Percentiles rank a stretch among this genome's conserved stretches.
phyloP scores from a whole-genome alignment of 2,888 invertebrate genomes.

The Lasioglossum zephyrum region DNA sequence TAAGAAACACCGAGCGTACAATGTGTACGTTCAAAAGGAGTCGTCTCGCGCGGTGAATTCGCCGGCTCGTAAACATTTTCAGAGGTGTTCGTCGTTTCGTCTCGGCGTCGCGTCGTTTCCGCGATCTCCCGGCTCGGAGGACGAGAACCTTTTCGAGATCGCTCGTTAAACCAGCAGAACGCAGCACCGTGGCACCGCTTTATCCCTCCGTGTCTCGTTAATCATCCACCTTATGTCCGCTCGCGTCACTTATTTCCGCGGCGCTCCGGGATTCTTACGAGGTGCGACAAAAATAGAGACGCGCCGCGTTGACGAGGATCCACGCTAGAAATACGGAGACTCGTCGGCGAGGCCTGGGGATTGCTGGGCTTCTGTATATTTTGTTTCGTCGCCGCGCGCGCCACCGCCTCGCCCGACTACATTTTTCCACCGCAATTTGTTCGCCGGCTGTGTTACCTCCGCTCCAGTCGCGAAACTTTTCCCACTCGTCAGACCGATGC shows the following conservation, averaged over 20 bases:
- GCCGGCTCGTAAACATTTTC: slow-evolving; percentile 36
- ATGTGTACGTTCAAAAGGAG: slow-evolving; percentile 6
- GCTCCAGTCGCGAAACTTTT: neutral
- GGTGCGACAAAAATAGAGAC: slow-evolving; percentile 74
- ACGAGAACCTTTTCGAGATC: slow-evolving; percentile 25
- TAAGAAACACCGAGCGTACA: neutral
- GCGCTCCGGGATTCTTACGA: slow-evolving; percentile 39
- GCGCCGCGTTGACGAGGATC: slow-evolving; percentile 64
- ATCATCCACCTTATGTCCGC: slow-evolving; percentile 49
- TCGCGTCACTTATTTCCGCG: slow-evolving; percentile 66
- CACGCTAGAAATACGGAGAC: slow-evolving; percentile 48
- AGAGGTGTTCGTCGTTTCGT: neutral
- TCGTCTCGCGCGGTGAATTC: slow-evolving; percentile 2
- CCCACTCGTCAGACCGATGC: neutral
- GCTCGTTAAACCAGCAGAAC: slow-evolving; percentile 35
- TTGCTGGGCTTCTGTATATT: slow-evolving; percentile 1
- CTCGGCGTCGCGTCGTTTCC: slow-evolving; percentile 13
- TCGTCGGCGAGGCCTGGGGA: slow-evolving; percentile 8
- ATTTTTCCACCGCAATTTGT: slow-evolving; percentile 5
- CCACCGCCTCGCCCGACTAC: neutral
- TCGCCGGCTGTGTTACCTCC: slow-evolving; percentile 3
- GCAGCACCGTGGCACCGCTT: slow-evolving; percentile 29
- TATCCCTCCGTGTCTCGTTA: slow-evolving; percentile 61
- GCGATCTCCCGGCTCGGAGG: slow-evolving; percentile 1
- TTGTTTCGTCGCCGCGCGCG: neutral